Evolutionary conservation across 1,140 invertebrate species (phyloP).

Genomic region (Bombus terrestris): DNA sequence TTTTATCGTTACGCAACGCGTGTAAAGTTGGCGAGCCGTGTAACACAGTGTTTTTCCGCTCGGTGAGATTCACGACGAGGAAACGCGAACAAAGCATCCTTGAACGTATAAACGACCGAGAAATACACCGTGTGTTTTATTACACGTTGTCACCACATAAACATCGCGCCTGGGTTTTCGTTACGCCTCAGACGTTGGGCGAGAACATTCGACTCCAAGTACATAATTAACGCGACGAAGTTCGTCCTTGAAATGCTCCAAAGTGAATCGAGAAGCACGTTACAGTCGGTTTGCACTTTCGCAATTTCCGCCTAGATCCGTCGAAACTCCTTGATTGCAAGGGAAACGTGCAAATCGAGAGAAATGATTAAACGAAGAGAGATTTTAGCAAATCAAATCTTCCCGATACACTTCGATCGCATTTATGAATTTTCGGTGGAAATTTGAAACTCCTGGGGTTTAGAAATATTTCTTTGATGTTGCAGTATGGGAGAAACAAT

Average conservation of each 20-base stretch:
- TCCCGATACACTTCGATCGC: not conserved
- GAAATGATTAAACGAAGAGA: constrained; percentile 23
- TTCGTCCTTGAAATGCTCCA: constrained; percentile 9
- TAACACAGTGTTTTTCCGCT: constrained; percentile 11
- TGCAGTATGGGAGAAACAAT: too few species aligned
- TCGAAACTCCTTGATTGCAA: not conserved
- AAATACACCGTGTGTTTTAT: not conserved
- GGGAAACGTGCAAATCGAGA: not conserved
- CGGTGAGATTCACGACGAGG: not conserved
- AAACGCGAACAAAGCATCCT: constrained; percentile 17
- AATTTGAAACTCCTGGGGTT: not conserved
- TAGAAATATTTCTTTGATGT: not conserved
- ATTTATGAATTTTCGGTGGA: not conserved
- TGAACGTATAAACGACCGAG: constrained; percentile 22
- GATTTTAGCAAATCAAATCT: not conserved
- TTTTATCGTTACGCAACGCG: not conserved
- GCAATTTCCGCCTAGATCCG: not conserved
- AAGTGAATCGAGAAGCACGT: constrained; percentile 10
- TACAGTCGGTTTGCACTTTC: not conserved
- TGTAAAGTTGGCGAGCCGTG: not conserved
- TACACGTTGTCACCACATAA: not conserved
- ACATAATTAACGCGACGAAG: constrained; percentile 21
- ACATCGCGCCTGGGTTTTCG: not conserved
- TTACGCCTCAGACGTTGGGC: not conserved
- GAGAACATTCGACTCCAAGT: not conserved